Percentiles rank a stretch among this genome's conserved stretches.
Conservation (phyloP, 2,888 invertebrate genomes). For the Lasioglossum pauxillum region DNA sequence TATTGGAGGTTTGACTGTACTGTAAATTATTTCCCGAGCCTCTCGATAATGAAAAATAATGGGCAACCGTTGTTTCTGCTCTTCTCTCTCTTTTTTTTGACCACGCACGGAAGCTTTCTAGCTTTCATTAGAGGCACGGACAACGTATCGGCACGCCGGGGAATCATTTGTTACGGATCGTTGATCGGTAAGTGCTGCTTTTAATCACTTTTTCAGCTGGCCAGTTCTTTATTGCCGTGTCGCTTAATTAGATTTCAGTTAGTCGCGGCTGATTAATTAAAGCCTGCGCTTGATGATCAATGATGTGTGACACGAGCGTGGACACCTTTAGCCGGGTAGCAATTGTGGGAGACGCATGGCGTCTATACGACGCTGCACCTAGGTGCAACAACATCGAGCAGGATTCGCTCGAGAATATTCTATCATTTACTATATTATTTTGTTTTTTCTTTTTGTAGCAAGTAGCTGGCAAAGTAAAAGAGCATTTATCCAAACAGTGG, state of each 20-base stretch:
- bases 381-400: too few relatives aligned
- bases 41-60: constrained; percentile 10
- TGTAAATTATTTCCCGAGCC: background rate
- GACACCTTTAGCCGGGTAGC: background rate
- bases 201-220: constrained; percentile 15
- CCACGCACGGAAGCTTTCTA: background rate
- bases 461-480: background rate
- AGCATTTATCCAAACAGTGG: background rate
- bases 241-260: constrained; percentile 17
- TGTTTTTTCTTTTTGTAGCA: background rate
- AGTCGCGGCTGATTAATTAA: constrained; percentile 4
- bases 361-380: background rate
- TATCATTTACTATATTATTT: background rate
- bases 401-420: background rate
- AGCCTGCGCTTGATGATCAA: constrained; percentile 17
- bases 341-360: background rate
- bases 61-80: background rate
- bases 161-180: constrained; percentile 12
- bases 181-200: constrained; percentile 9
- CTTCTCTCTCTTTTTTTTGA: background rate
- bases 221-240: background rate
- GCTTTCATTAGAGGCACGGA: background rate
- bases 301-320: constrained; percentile 1
- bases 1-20: background rate
- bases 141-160: background rate